A percentile compares a stretch with the other conserved stretches of the same genome.
phyloP scores from a whole-genome alignment of 53 echinoderm and acorn worm species.

The Arbacia lixula region DNA sequence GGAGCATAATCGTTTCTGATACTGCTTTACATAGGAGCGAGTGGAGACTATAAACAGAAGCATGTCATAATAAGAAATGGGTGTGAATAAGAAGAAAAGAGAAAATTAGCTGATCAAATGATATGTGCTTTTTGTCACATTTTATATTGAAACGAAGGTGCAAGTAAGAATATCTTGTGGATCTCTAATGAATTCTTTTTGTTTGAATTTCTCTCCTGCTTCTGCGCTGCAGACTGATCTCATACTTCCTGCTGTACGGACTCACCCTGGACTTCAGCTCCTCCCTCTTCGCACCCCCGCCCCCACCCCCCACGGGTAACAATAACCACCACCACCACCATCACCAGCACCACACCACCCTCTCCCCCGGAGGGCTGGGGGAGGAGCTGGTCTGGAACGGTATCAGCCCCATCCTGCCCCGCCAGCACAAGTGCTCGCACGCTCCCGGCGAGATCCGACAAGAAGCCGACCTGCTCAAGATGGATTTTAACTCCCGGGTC shows the following conservation, averaged over 20 bases:
- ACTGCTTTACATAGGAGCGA: too few species aligned
- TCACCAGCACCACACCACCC: conserved; percentile 22
- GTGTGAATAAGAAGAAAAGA: too few species aligned
- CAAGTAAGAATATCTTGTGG: too few species aligned
- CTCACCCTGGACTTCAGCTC: conserved; percentile 91
- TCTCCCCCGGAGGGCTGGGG: too few species aligned
- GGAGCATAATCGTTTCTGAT: too few species aligned
- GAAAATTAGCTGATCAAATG: too few species aligned
- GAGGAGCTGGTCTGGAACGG: conserved; percentile 62
- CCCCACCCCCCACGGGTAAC: conserved; percentile 36
- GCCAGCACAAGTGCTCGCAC: conserved; percentile 88
- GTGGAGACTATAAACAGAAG: too few species aligned
- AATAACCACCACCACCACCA: conserved; percentile 36
- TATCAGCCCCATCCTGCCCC: conserved; percentile 36
- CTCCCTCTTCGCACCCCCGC: conserved; percentile 56
- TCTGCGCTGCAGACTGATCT: conserved; percentile 86
- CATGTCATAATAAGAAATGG: too few species aligned
- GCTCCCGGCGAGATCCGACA: conserved; percentile 75
- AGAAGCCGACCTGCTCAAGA: conserved; percentile 89
- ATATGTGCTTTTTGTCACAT: too few species aligned
- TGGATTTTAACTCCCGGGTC: conserved; percentile 93
- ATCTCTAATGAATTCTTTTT: too few species aligned
- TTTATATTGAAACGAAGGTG: too few species aligned
- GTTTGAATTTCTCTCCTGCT: too few species aligned
- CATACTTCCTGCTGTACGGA: conserved; percentile 95